Evolutionary conservation across 2,797 vertebrate genomes (phyloP).

Genomic region (Eutrigla gurnardus): DNA sequence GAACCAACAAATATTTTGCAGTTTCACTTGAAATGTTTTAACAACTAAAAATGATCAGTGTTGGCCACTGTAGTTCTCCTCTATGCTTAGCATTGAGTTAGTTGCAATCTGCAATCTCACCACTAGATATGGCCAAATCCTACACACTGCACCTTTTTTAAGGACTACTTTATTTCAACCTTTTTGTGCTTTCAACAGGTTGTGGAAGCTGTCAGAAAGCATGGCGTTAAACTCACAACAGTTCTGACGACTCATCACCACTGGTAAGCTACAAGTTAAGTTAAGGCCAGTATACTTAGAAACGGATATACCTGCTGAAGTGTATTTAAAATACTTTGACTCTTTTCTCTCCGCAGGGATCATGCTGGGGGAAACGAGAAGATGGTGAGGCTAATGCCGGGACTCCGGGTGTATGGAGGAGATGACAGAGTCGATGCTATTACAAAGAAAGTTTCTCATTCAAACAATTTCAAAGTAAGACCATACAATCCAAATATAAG

Average conservation of each 20-base stretch:
- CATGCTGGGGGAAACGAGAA: constrained; percentile 98
- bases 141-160: no score
- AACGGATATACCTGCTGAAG: not conserved
- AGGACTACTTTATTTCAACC: not conserved
- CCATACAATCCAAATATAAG: not conserved
- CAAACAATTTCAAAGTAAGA: constrained; percentile 90
- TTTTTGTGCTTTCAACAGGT: constrained; percentile 83
- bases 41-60: no score
- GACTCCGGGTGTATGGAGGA: constrained; percentile 92
- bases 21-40: no score
- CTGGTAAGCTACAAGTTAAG: constrained; percentile 85
- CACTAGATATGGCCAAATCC: no score
- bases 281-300: not conserved
- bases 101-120: no score
- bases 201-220: constrained; percentile 90
- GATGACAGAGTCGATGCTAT: constrained; percentile 92
- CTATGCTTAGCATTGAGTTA: no score
- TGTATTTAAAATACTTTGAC: not conserved
- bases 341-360: constrained; percentile 85
- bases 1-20: no score
- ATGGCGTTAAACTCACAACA: constrained; percentile 91
- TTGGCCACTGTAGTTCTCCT: no score
- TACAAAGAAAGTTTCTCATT: constrained; percentile 92
- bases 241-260: constrained; percentile 98
- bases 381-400: constrained; percentile 89